A percentile compares a stretch with the other conserved stretches of the same genome.
Conservation (phyloP, 2,888 invertebrate species). For the Elysia crispata region DNA sequence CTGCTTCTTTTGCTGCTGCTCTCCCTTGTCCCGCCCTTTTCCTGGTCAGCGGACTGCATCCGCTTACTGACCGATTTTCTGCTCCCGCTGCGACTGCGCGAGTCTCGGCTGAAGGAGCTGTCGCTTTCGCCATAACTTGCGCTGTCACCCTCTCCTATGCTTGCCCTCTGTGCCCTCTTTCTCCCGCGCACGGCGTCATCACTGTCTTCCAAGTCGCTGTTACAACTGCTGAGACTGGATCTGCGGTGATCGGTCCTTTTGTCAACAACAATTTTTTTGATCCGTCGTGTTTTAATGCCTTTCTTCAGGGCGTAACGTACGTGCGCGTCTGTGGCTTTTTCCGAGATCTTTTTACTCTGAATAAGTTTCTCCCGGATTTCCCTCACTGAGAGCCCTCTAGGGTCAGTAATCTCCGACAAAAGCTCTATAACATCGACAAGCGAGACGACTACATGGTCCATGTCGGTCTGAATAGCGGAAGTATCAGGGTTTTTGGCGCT, state of each 20-base stretch:
- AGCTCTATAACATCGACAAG: slow-evolving; percentile 22
- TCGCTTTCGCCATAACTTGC: neutral
- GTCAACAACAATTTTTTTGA: neutral
- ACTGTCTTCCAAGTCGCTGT: too few species aligned
- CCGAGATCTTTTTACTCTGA: neutral
- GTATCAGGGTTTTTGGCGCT: neutral
- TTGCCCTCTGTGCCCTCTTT: neutral
- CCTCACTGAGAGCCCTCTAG: slow-evolving; percentile 22
- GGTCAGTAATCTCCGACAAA: neutral
- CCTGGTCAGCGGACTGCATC: too few species aligned
- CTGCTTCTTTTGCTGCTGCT: too few species aligned
- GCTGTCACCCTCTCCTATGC: neutral
- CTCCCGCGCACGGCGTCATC: too few species aligned
- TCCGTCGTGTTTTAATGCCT: slow-evolving; percentile 22
- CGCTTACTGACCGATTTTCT: neutral
- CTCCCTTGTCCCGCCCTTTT: too few species aligned
- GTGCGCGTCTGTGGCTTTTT: neutral
- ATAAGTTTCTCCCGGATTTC: slow-evolving; percentile 15
- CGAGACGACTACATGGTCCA: neutral
- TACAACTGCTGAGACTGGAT: neutral
- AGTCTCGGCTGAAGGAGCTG: neutral
- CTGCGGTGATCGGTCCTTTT: neutral
- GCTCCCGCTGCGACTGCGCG: neutral
- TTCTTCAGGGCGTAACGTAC: neutral
- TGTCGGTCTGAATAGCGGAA: neutral